Evolutionary conservation across 1,140 invertebrate species (phyloP).

Genomic region (Drosophila tropicalis): DNA sequence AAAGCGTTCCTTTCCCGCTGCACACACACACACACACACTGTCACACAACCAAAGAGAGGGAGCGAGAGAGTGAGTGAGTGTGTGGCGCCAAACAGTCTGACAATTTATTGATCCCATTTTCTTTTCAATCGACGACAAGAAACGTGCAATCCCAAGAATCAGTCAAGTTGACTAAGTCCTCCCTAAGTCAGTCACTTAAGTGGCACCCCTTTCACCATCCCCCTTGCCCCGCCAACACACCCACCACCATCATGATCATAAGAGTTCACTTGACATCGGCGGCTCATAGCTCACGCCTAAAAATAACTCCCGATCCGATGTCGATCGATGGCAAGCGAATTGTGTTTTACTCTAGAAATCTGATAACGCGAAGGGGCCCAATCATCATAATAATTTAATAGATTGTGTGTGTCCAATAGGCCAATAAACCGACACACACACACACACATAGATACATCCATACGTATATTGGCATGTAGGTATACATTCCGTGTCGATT

Average conservation of each 20-base stretch:
- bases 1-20: neutral
- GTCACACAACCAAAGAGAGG: neutral
- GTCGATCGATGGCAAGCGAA: conserved; percentile 24
- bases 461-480: neutral
- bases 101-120: conserved; percentile 76
- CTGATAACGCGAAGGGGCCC: conserved; percentile 58
- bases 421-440: conserved; percentile 40
- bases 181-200: neutral
- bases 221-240: neutral
- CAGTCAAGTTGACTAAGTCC: neutral
- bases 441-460: neutral
- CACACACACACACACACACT: conserved; percentile 15
- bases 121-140: conserved; percentile 58
- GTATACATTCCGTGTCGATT: neutral
- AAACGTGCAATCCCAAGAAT: conserved; percentile 11
- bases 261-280: neutral
- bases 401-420: conserved; percentile 73
- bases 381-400: conserved; percentile 76
- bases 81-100: conserved; percentile 76
- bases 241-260: neutral
- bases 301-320: conserved; percentile 56
- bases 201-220: neutral
- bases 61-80: conserved; percentile 3
- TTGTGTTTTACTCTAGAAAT: conserved; percentile 45
- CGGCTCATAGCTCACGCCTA: conserved; percentile 68